phyloP scores from a whole-genome alignment of 2,113 vertebrate species.

The Sitta europaea region DNA sequence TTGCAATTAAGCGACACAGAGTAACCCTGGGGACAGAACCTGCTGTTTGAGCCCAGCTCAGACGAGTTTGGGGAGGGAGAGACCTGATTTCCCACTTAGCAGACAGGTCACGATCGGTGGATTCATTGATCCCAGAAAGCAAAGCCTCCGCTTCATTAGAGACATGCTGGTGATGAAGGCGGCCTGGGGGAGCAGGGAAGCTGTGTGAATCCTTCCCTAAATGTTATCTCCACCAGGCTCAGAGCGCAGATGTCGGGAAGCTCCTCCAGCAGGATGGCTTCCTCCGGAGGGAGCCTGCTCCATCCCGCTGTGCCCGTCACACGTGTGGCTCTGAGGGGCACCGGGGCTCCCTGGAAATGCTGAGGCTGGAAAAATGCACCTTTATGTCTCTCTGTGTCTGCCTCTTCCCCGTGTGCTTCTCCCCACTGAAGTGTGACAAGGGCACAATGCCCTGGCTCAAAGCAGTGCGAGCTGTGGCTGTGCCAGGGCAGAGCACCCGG shows the following conservation, averaged over 20 bases:
- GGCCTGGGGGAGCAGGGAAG: neutral
- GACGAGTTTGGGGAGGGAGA: slow-evolving; percentile 9
- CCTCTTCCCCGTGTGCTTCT: neutral
- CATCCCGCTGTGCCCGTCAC: neutral
- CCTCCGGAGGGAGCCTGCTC: neutral
- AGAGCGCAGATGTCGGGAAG: neutral
- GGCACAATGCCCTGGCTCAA: neutral
- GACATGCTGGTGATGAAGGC: neutral
- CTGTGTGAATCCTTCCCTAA: slow-evolving; percentile 22
- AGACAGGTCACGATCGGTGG: slow-evolving; percentile 47
- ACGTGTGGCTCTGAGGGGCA: accelerated
- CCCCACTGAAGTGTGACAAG: neutral
- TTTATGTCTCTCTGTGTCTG: neutral
- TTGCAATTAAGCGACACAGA: slow-evolving; percentile 25
- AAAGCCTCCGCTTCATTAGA: slow-evolving; percentile 42
- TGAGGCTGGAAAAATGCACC: neutral
- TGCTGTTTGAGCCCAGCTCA: slow-evolving; percentile 37
- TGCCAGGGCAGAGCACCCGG: neutral
- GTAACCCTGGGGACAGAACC: slow-evolving; percentile 28
- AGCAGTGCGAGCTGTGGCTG: neutral
- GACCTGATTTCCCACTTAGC: slow-evolving; percentile 59
- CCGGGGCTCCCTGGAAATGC: neutral
- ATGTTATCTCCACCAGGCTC: neutral
- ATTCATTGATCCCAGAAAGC: slow-evolving; percentile 60
- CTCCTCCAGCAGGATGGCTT: neutral